These are phyloP conservation scores for Monopterus albus DNA, from an alignment of 2,113 vertebrate genomes.

Conservation along the genomic window DNA sequence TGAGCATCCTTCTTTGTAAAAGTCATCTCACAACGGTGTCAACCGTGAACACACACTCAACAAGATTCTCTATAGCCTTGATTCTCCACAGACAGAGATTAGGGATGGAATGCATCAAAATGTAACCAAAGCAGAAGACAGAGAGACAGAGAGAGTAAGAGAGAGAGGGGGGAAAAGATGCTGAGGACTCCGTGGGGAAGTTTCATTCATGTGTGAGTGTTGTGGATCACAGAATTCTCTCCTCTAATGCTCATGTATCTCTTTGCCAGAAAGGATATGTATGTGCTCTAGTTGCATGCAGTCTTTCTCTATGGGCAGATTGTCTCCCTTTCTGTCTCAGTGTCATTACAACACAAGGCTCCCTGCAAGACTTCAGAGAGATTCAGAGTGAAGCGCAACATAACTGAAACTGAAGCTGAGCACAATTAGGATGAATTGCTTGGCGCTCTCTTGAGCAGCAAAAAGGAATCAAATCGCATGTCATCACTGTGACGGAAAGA, in stretches of 20 bases:
- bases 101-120: slow-evolving; percentile 72
- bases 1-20: slow-evolving; percentile 82
- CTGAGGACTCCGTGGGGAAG: slow-evolving; percentile 65
- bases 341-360: slow-evolving; percentile 60
- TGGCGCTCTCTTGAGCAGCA: slow-evolving; percentile 54
- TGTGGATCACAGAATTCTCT: slow-evolving; percentile 74
- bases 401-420: slow-evolving; percentile 59
- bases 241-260: slow-evolving; percentile 64
- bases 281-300: slow-evolving; percentile 58
- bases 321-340: slow-evolving; percentile 65
- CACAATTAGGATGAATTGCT: slow-evolving; percentile 75
- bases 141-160: slow-evolving; percentile 9
- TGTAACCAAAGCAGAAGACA: slow-evolving; percentile 70
- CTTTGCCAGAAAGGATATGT: slow-evolving; percentile 59
- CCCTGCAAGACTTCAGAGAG: slow-evolving; percentile 65
- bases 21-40: slow-evolving; percentile 76
- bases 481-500: slow-evolving; percentile 50
- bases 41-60: slow-evolving; percentile 77
- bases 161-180: slow-evolving; percentile 42
- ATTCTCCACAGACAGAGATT: slow-evolving; percentile 75
- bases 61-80: slow-evolving; percentile 73
- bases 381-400: slow-evolving; percentile 59
- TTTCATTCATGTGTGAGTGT: slow-evolving; percentile 74
- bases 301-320: slow-evolving; percentile 62
- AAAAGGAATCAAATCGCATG: slow-evolving; percentile 64